Percentiles rank a stretch among this genome's conserved stretches.
These are phyloP conservation scores for Euspilapteryx auroguttella DNA, from an alignment of 2,888 invertebrate genomes.

Conservation along the genomic window DNA sequence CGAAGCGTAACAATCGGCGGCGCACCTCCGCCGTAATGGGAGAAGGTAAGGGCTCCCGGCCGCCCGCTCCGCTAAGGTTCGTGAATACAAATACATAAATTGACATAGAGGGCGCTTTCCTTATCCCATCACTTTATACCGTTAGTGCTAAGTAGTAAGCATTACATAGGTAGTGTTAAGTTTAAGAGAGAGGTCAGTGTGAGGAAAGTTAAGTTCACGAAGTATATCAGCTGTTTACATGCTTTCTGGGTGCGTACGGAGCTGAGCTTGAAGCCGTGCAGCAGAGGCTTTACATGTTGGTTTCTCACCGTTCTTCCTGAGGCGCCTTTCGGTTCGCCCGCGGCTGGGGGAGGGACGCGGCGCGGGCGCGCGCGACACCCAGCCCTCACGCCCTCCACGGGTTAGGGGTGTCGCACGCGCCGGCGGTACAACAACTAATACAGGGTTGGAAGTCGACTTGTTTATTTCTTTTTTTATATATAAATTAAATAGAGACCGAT, in stretches of 20 bases:
- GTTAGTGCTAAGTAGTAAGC: slow-evolving; percentile 52
- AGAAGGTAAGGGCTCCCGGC: slow-evolving; percentile 60
- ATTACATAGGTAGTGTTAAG: slow-evolving; percentile 36
- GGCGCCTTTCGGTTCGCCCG: slow-evolving; percentile 37
- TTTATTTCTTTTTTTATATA: slow-evolving; percentile 42
- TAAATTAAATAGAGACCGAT: slow-evolving; percentile 31
- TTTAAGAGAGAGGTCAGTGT: slow-evolving; percentile 48
- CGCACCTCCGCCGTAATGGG: slow-evolving; percentile 63
- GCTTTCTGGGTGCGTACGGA: slow-evolving; percentile 47
- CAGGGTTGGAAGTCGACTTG: slow-evolving; percentile 50
- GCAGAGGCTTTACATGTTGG: slow-evolving; percentile 50
- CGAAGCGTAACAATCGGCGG: slow-evolving; percentile 51
- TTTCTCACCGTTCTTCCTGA: slow-evolving; percentile 56
- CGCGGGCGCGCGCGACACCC: slow-evolving; percentile 26
- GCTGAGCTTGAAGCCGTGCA: slow-evolving; percentile 46
- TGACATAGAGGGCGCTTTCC: slow-evolving; percentile 71
- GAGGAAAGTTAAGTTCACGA: slow-evolving; percentile 39
- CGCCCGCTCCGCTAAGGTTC: slow-evolving; percentile 54
- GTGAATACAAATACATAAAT: slow-evolving; percentile 29
- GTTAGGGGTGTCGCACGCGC: slow-evolving; percentile 26
- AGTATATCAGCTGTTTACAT: slow-evolving; percentile 28
- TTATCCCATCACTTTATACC: slow-evolving; percentile 69
- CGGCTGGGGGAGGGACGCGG: slow-evolving; percentile 27
- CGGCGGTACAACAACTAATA: slow-evolving; percentile 30
- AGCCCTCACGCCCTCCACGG: slow-evolving; percentile 16